Percentiles rank a stretch among this genome's conserved stretches.
phyloP scores from a whole-genome alignment of 2,888 invertebrate species.

The Augiades crinisus region DNA sequence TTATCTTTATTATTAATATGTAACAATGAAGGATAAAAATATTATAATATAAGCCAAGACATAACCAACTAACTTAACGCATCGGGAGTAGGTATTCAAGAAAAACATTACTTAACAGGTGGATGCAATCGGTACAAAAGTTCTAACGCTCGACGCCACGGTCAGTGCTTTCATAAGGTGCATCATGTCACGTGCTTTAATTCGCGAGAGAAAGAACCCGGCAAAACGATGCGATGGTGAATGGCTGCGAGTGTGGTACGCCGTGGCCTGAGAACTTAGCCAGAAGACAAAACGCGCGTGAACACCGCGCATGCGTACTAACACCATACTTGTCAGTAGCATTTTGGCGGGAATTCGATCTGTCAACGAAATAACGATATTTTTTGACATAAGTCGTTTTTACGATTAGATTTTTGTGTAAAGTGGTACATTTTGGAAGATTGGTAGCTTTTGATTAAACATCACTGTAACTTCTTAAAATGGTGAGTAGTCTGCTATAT shows the following conservation, averaged over 20 bases:
- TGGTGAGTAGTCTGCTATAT: too few relatives aligned
- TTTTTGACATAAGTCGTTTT: not conserved
- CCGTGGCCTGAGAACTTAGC: slow-evolving; percentile 39
- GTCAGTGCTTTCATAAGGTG: slow-evolving; percentile 60
- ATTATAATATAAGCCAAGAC: too few relatives aligned
- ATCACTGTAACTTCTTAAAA: too few relatives aligned
- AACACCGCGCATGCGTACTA: slow-evolving; percentile 52
- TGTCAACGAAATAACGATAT: not conserved
- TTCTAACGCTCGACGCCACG: slow-evolving; percentile 43
- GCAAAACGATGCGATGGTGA: slow-evolving; percentile 44
- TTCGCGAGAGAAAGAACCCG: slow-evolving; percentile 54
- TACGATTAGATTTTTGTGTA: not conserved
- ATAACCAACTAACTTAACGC: not conserved
- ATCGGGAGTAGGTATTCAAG: not conserved
- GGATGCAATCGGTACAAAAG: slow-evolving; percentile 35
- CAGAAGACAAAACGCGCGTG: slow-evolving; percentile 62
- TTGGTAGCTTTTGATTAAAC: not conserved
- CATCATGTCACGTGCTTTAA: slow-evolving; percentile 64
- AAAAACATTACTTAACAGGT: slow-evolving; percentile 23
- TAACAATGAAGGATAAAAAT: too few relatives aligned
- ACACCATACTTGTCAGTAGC: slow-evolving; percentile 15
- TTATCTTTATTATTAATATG: too few relatives aligned
- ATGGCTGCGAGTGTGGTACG: slow-evolving; percentile 39
- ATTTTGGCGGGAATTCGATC: slow-evolving; percentile 53
- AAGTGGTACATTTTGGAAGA: not conserved